Conservation (phyloP, 2,888 invertebrate genomes). For the Drosophila imparisetae region DNA sequence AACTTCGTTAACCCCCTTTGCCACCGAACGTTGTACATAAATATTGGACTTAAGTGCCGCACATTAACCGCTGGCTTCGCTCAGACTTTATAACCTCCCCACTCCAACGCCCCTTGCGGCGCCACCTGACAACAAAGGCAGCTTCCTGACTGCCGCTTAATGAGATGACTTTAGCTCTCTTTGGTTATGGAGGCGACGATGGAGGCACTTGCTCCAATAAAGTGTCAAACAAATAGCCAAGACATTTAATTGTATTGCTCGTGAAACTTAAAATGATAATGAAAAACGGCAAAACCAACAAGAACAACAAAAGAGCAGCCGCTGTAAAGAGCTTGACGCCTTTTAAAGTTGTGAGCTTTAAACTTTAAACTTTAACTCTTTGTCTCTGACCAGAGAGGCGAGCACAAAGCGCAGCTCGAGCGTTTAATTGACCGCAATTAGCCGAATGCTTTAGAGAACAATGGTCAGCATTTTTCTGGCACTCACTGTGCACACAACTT, state of each 20-base stretch:
- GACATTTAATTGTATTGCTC: constrained; percentile 69
- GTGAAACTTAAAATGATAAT: constrained; percentile 60
- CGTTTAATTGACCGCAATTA: constrained; percentile 75
- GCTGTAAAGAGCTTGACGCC: constrained; percentile 20
- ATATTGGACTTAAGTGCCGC: constrained; percentile 62
- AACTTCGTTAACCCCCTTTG: not conserved
- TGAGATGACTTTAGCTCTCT: constrained; percentile 38
- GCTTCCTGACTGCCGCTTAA: constrained; percentile 43
- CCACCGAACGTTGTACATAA: constrained; percentile 58
- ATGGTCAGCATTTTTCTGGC: constrained; percentile 41
- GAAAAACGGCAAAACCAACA: constrained; percentile 36
- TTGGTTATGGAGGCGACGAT: not conserved
- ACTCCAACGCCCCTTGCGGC: too few relatives aligned
- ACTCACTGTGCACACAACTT: not conserved
- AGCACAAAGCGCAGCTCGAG: constrained; percentile 48
- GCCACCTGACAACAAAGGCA: constrained; percentile 33
- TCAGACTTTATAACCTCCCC: constrained; percentile 1
- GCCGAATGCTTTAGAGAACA: constrained; percentile 48
- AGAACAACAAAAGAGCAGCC: constrained; percentile 10
- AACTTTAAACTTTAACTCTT: constrained; percentile 36
- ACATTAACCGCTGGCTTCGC: constrained; percentile 60
- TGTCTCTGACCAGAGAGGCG: not conserved
- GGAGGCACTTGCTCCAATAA: constrained; percentile 55
- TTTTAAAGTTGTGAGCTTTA: constrained; percentile 38
- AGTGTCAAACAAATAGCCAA: constrained; percentile 75